phyloP scores from a whole-genome alignment of 2,888 invertebrate genomes.

The Phania funesta region DNA sequence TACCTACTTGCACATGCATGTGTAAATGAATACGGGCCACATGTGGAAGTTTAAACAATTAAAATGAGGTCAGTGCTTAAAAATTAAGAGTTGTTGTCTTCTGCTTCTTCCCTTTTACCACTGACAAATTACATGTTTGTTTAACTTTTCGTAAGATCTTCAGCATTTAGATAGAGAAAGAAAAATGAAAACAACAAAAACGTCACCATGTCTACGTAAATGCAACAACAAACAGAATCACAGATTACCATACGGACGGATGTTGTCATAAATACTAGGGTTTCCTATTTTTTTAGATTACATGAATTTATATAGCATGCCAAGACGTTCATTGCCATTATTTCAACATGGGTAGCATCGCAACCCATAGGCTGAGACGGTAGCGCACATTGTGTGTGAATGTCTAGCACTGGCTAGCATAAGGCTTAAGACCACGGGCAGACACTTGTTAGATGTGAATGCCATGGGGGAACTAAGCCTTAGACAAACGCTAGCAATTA shows the following conservation, averaged over 20 bases:
- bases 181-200: neutral
- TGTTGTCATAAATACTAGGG: no score
- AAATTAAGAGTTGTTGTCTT: conserved; percentile 54
- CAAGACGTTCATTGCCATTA: no score
- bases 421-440: no score
- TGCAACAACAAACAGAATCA: neutral
- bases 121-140: conserved; percentile 35
- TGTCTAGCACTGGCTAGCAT: no score
- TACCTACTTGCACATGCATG: neutral
- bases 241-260: neutral
- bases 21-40: neutral
- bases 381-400: no score
- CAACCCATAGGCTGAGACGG: no score
- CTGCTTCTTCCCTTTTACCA: neutral
- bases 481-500: no score
- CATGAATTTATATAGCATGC: no score
- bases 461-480: no score
- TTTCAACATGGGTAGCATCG: no score
- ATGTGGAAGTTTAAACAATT: conserved; percentile 50
- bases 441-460: no score
- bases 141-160: conserved; percentile 30
- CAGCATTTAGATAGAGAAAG: neutral
- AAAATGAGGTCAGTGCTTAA: conserved; percentile 59
- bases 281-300: no score
- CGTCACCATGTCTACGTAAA: neutral